Percentiles rank a stretch among this genome's conserved stretches.
Evolutionary conservation across 1,140 invertebrate genomes (phyloP).

Genomic region (Drosophila grimshawi): DNA sequence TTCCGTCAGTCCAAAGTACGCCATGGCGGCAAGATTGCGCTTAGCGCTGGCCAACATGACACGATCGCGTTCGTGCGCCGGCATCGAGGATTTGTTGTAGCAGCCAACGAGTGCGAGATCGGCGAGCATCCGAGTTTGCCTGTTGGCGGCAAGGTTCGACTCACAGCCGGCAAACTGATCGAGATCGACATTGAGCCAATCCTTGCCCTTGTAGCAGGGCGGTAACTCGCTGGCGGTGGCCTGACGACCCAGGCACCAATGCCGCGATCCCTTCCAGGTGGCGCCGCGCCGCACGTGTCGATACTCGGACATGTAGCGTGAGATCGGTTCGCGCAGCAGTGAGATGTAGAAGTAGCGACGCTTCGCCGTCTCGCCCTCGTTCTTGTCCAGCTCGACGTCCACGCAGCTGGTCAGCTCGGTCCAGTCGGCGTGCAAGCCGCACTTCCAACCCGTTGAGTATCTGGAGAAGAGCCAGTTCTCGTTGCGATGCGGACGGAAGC

Average conservation of each 20-base stretch:
- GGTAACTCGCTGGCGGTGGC: constrained; percentile 92
- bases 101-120: constrained; percentile 97
- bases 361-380: constrained; percentile 92
- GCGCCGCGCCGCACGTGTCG: constrained; percentile 98
- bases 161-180: constrained; percentile 95
- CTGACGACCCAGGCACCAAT: constrained; percentile 93
- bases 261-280: constrained; percentile 96
- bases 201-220: constrained; percentile 90
- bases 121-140: constrained; percentile 98
- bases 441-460: constrained; percentile 99
- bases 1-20: constrained; percentile 98
- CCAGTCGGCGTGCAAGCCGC: constrained; percentile 99
- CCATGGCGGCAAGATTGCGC: constrained; percentile 96
- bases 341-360: constrained; percentile 98
- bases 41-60: constrained; percentile 97
- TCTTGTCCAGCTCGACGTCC: constrained; percentile 93
- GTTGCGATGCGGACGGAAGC: constrained; percentile 94
- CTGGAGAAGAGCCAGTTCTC: constrained; percentile 99
- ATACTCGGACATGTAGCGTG: constrained; percentile 96
- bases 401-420: constrained; percentile 97
- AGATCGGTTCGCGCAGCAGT: constrained; percentile 95
- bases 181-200: constrained; percentile 88
- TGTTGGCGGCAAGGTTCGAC: constrained; percentile 97
- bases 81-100: constrained; percentile 94
- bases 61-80: constrained; percentile 88